These are phyloP conservation scores for Pseudomugil tenellus DNA, from an alignment of 2,797 vertebrate species.

Conservation along the genomic window DNA sequence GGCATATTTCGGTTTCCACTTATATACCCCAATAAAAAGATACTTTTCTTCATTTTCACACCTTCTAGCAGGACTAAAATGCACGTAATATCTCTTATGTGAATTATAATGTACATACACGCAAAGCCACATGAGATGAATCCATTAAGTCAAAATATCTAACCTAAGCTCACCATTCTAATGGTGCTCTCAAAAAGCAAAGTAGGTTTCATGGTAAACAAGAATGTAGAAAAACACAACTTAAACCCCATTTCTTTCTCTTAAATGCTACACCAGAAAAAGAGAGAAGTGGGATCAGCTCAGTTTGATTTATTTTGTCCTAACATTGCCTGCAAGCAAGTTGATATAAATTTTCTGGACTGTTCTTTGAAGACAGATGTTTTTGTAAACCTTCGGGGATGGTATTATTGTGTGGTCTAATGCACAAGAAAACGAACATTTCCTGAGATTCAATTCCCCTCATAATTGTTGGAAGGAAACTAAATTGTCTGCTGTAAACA, in stretches of 20 bases:
- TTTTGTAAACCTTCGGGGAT: slow-evolving; percentile 84
- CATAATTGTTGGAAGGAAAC: slow-evolving; percentile 99
- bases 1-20: slow-evolving; percentile 8
- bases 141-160: slow-evolving; percentile 38
- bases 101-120: slow-evolving; percentile 27
- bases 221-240: slow-evolving; percentile 29
- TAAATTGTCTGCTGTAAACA: slow-evolving; percentile 95
- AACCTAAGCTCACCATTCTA: slow-evolving; percentile 22
- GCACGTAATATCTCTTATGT: slow-evolving; percentile 39
- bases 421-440: slow-evolving; percentile 93
- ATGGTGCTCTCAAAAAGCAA: slow-evolving; percentile 33
- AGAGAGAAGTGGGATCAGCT: slow-evolving; percentile 44
- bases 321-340: slow-evolving; percentile 63
- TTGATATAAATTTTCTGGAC: slow-evolving; percentile 79
- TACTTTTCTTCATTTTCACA: slow-evolving; percentile 11
- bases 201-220: slow-evolving; percentile 36
- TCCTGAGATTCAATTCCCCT: slow-evolving; percentile 99
- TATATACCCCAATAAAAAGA: slow-evolving; percentile 23
- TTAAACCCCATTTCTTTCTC: slow-evolving; percentile 48
- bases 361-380: slow-evolving; percentile 86
- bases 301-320: slow-evolving; percentile 72
- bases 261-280: slow-evolving; percentile 29
- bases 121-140: slow-evolving; percentile 42
- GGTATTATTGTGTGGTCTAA: slow-evolving; percentile 92
- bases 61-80: slow-evolving; percentile 52